phyloP scores from a whole-genome alignment of 1,140 invertebrate species.

The Chlorops oryzae region DNA sequence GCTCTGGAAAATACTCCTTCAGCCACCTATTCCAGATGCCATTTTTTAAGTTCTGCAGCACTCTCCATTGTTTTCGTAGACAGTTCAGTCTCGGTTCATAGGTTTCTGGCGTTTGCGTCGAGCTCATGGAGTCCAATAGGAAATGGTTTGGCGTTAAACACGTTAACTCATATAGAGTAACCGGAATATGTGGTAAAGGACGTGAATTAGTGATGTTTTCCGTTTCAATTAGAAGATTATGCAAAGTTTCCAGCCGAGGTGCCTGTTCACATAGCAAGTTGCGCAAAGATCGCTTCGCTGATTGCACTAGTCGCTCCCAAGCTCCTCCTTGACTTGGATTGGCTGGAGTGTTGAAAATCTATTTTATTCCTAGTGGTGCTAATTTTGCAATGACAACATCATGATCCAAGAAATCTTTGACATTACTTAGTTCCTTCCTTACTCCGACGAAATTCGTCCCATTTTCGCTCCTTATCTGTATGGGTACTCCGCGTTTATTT shows the following conservation, averaged over 20 bases:
- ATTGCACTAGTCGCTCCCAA: slow-evolving; percentile 18
- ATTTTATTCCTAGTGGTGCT: slow-evolving; percentile 7
- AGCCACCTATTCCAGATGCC: too few species aligned
- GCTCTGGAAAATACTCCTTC: too few species aligned
- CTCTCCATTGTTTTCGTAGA: too few species aligned
- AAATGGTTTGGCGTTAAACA: too few species aligned
- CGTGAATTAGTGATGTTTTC: slow-evolving; percentile 25
- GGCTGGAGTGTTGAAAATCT: slow-evolving; percentile 23
- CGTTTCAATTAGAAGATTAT: too few species aligned
- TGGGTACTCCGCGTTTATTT: slow-evolving; percentile 13
- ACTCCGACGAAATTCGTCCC: slow-evolving; percentile 37
- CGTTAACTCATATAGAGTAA: too few species aligned
- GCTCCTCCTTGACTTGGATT: slow-evolving; percentile 21
- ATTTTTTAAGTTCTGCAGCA: too few species aligned
- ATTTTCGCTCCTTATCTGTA: slow-evolving; percentile 26
- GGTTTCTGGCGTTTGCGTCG: too few species aligned
- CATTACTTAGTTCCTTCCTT: too few species aligned
- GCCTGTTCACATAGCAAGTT: slow-evolving; percentile 4
- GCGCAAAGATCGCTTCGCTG: slow-evolving; percentile 8
- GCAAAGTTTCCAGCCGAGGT: slow-evolving; percentile 9
- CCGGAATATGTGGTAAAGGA: slow-evolving; percentile 23
- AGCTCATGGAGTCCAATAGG: too few species aligned
- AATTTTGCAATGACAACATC: background rate
- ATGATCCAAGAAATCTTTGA: too few species aligned
- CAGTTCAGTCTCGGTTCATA: too few species aligned